phyloP scores from a whole-genome alignment of 1,140 invertebrate genomes.

The Stegodyphus dumicola region DNA sequence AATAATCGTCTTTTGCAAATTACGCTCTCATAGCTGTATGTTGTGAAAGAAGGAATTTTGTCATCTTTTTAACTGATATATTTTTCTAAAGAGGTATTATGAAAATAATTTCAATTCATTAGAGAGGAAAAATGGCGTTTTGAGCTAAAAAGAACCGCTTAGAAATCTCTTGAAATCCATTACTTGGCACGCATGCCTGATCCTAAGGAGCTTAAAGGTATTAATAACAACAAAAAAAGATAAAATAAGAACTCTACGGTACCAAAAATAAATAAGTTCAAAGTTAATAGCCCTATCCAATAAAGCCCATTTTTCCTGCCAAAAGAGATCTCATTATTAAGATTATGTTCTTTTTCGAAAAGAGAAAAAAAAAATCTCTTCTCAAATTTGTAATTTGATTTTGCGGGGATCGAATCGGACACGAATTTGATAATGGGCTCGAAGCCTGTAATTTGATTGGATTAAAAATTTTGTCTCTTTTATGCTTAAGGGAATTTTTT shows the following conservation, averaged over 20 bases:
- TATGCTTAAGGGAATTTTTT: background rate
- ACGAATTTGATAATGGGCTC: conserved; percentile 47
- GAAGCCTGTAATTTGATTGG: conserved; percentile 33
- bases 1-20: too few relatives aligned
- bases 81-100: too few relatives aligned
- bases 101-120: too few relatives aligned
- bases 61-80: too few relatives aligned
- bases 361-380: conserved; percentile 10
- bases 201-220: too few relatives aligned
- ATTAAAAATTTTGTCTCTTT: conserved; percentile 34
- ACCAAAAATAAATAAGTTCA: conserved; percentile 14
- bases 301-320: background rate
- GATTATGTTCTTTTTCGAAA: conserved; percentile 30
- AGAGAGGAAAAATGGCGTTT: too few relatives aligned
- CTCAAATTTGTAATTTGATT: conserved; percentile 42
- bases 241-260: background rate
- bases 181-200: too few relatives aligned
- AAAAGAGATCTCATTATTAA: conserved; percentile 37
- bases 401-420: conserved; percentile 17
- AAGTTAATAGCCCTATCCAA: conserved; percentile 31
- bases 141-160: too few relatives aligned
- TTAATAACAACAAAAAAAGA: conserved; percentile 2
- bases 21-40: too few relatives aligned
- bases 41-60: too few relatives aligned
- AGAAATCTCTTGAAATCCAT: too few relatives aligned